A percentile compares a stretch with the other conserved stretches of the same genome.
phyloP scores from a whole-genome alignment of 1,140 invertebrate genomes.

The Babylonia areolata region DNA sequence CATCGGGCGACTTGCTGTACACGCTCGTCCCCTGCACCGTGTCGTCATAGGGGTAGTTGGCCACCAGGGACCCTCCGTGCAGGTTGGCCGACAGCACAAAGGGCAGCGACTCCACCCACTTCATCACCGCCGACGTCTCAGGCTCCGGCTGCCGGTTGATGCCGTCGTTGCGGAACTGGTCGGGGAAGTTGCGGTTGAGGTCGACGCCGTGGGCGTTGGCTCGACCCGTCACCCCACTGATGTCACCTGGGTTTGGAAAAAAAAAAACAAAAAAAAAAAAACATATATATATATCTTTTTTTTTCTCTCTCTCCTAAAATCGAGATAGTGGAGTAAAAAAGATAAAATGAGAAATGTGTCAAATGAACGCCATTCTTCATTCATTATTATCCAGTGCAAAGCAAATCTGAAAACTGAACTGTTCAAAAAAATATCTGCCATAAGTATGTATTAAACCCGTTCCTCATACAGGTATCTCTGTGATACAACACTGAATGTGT shows the following conservation, averaged over 20 bases:
- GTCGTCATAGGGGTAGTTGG: constrained; percentile 91
- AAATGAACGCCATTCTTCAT: too few relatives aligned
- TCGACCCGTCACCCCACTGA: constrained; percentile 80
- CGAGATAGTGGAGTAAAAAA: too few relatives aligned
- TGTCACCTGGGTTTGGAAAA: constrained; percentile 57
- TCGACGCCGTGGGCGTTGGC: constrained; percentile 89
- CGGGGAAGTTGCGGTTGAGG: constrained; percentile 98
- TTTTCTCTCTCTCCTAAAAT: too few relatives aligned
- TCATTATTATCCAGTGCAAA: too few relatives aligned
- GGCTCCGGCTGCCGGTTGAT: constrained; percentile 88
- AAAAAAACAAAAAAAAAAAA: background rate
- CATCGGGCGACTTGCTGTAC: constrained; percentile 88
- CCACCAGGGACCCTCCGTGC: constrained; percentile 94
- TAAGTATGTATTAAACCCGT: too few relatives aligned
- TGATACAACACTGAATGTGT: too few relatives aligned
- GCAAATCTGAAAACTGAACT: too few relatives aligned
- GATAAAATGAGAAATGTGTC: too few relatives aligned
- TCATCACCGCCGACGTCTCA: constrained; percentile 93
- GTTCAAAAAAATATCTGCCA: too few relatives aligned
- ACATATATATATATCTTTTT: too few relatives aligned
- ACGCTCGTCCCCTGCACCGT: constrained; percentile 46
- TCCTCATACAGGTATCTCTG: too few relatives aligned
- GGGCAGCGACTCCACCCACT: constrained; percentile 89
- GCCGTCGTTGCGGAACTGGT: constrained; percentile 81
- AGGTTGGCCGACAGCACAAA: constrained; percentile 98